Evolutionary conservation across 2,888 invertebrate species (phyloP), one percentile per base, ranked within the genome.

Genomic region (Netelia fuscicornis): DNA sequence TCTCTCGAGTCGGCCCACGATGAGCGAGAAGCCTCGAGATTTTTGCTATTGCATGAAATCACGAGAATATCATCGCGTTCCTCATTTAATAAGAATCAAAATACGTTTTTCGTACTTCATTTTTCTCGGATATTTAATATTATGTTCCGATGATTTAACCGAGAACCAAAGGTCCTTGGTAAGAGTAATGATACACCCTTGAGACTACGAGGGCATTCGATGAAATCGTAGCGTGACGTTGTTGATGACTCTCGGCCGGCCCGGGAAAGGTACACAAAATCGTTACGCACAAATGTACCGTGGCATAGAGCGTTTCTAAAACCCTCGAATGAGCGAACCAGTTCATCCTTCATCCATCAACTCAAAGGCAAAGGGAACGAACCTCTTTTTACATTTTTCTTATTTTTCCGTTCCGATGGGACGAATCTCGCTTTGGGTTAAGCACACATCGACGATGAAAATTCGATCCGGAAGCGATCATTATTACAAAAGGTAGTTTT

Each of bases 291-390:
- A 82, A 85, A 85, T 54, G 70, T 60, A 79, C 60, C 81, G 84
- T 86, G 80, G 86, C 82, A 84, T 82, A 82, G 79, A 80, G 30
- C 52, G 81, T 77, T 81, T 84, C 84, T 25, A 70, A 77, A 84
- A 64, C 79, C 80, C 76, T 85, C 71, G 30, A 76, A 82, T 89
- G 90, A 91, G 91, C 90, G 89, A 91, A 90, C 90, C 86, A 87
- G 87, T 83, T 82, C 85, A 82, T 68, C 67, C 75, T 85, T 89
- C 92, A 91, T 93, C 89, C 87, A 91, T 92, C 92, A 91, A 84
- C 70, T 78, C 90, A 90, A 91, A 89, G 87, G 88, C 88, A 65
- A 82, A n/a, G 58, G 81, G 83, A 87, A 88, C 85, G 72, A 3
- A 30, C 5, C 5, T 30, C 30, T 74, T 70, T 56, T 74, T 56